These are phyloP conservation scores for Oscheius myriophilus DNA, from an alignment of 2,888 invertebrate genomes.

Conservation along the genomic window DNA sequence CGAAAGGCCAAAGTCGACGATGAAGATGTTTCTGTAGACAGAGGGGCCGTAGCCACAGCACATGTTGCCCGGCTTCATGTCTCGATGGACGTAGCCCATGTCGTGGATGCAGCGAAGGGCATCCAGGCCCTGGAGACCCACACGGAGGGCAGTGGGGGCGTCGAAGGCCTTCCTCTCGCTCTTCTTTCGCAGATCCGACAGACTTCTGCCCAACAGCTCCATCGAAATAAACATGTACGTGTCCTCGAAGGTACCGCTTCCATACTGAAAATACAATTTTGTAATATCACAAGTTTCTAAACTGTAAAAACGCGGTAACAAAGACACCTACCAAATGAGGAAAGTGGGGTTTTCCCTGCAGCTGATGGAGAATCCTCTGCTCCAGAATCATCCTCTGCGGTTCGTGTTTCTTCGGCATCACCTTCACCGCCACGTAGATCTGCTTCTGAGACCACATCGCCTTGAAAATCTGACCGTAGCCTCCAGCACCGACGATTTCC, in stretches of 20 bases:
- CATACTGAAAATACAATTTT: slow-evolving; percentile 3
- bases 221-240: slow-evolving; percentile 25
- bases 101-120: slow-evolving; percentile 29
- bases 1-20: slow-evolving; percentile 34
- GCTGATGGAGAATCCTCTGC: slow-evolving; percentile 9
- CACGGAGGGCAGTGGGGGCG: slow-evolving; percentile 17
- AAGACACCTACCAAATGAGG: slow-evolving; percentile 8
- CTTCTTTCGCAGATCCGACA: slow-evolving; percentile 26
- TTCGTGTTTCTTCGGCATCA: slow-evolving; percentile 15
- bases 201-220: slow-evolving; percentile 29
- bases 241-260: slow-evolving; percentile 22
- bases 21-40: slow-evolving; percentile 18
- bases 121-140: slow-evolving; percentile 21
- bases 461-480: slow-evolving; percentile 26
- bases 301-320: neutral
- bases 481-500: slow-evolving; percentile 25
- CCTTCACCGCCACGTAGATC: slow-evolving; percentile 15
- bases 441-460: slow-evolving; percentile 7
- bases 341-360: slow-evolving; percentile 16
- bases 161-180: slow-evolving; percentile 14
- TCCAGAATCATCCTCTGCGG: slow-evolving; percentile 25
- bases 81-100: slow-evolving; percentile 31
- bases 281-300: neutral
- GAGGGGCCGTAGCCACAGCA: slow-evolving; percentile 11
- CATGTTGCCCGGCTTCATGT: slow-evolving; percentile 36